Evolutionary conservation across 1,140 invertebrate genomes (phyloP).

Genomic region (Chironomus striatipennis): DNA sequence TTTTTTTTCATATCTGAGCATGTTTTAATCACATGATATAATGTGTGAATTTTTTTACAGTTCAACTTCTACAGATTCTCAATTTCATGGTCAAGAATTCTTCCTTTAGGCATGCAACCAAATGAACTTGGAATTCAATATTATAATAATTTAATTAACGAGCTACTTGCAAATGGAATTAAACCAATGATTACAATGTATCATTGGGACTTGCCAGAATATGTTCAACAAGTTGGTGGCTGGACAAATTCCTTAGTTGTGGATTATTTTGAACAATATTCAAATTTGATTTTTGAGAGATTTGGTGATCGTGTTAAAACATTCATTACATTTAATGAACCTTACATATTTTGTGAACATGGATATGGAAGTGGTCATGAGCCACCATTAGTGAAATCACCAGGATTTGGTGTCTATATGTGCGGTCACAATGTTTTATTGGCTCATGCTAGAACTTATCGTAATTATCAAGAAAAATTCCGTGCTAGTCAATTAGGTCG

Average conservation of each 20-base stretch:
- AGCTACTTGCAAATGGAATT: conserved; percentile 44
- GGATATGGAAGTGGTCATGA: not conserved
- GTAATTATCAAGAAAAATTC: conserved; percentile 29
- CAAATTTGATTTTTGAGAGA: conserved; percentile 40
- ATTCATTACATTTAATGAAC: conserved; percentile 21
- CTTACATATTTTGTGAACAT: conserved; percentile 16
- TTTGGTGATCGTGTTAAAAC: conserved; percentile 40
- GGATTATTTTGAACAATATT: conserved; percentile 46
- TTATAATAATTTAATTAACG: conserved; percentile 36
- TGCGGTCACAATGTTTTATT: conserved; percentile 42
- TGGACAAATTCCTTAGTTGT: conserved; percentile 39
- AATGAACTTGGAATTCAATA: conserved; percentile 32
- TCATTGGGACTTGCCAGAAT: conserved; percentile 36
- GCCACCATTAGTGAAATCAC: conserved; percentile 17
- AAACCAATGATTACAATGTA: conserved; percentile 36
- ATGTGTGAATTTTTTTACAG: conserved; percentile 41
- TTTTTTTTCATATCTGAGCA: conserved; percentile 43
- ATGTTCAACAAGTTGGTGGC: conserved; percentile 37
- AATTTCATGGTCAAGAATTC: conserved; percentile 46
- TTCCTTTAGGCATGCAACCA: conserved; percentile 41
- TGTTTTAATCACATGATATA: not conserved
- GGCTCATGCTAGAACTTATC: conserved; percentile 39
- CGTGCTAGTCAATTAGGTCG: conserved; percentile 27
- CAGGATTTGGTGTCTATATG: conserved; percentile 40
- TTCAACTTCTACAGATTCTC: conserved; percentile 48